These are phyloP conservation scores for Germaria angustata DNA, from an alignment of 2,888 invertebrate species.

Conservation along the genomic window DNA sequence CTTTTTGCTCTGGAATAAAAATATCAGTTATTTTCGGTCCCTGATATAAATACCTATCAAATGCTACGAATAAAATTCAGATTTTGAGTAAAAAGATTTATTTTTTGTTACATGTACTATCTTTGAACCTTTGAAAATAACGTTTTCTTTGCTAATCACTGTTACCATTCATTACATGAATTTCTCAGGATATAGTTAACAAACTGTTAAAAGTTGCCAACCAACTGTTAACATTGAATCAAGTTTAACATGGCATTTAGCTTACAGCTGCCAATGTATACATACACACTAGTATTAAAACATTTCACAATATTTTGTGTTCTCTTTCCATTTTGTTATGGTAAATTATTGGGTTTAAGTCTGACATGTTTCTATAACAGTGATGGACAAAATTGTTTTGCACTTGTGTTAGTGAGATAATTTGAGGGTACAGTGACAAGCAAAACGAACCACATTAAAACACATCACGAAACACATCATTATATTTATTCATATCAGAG, in stretches of 20 bases:
- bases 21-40: too few relatives aligned
- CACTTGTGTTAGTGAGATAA: too few relatives aligned
- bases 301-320: not conserved
- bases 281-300: not conserved
- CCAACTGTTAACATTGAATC: not conserved
- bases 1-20: too few relatives aligned
- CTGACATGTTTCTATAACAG: constrained; percentile 1
- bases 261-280: not conserved
- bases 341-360: constrained; percentile 8
- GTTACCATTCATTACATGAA: not conserved
- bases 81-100: too few relatives aligned
- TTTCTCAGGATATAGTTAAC: not conserved
- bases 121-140: constrained; percentile 23
- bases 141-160: not conserved
- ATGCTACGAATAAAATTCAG: too few relatives aligned
- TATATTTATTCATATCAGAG: too few relatives aligned
- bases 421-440: too few relatives aligned
- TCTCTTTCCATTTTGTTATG: not conserved
- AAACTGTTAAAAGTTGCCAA: constrained; percentile 4
- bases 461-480: too few relatives aligned
- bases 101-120: too few relatives aligned
- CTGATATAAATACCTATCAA: too few relatives aligned
- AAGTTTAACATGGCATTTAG: not conserved
- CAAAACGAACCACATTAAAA: too few relatives aligned
- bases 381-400: too few relatives aligned